phyloP scores from a whole-genome alignment of 1,140 invertebrate genomes.

The Halesus radiatus region DNA sequence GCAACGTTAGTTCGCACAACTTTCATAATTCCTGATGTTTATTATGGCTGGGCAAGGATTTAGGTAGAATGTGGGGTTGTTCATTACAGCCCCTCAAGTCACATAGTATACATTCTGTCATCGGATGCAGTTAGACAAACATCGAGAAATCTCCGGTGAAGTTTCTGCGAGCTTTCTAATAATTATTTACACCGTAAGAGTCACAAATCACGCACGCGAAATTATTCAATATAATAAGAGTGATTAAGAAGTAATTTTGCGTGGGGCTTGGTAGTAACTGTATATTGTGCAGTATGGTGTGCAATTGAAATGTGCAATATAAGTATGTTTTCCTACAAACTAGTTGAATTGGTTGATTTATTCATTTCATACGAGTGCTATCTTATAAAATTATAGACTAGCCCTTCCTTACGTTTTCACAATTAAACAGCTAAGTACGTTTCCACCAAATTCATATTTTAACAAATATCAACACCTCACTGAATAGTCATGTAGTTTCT shows the following conservation, averaged over 20 bases:
- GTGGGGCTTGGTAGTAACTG: neutral
- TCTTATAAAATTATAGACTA: too few relatives aligned
- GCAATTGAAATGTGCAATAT: neutral
- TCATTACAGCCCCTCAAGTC: neutral
- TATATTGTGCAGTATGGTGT: neutral
- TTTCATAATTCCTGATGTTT: too few relatives aligned
- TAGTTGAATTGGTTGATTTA: too few relatives aligned
- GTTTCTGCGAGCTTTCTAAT: conserved; percentile 9
- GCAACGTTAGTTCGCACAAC: too few relatives aligned
- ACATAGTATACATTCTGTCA: neutral
- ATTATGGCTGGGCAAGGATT: too few relatives aligned
- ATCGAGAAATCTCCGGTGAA: neutral
- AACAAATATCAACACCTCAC: too few relatives aligned
- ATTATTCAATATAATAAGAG: neutral
- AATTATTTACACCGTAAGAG: neutral
- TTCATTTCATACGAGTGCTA: too few relatives aligned
- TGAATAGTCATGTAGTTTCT: too few relatives aligned
- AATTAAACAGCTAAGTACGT: too few relatives aligned
- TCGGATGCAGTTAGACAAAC: conserved; percentile 18
- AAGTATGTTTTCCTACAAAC: too few relatives aligned
- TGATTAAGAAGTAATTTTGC: conserved; percentile 17
- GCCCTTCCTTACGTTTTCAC: too few relatives aligned
- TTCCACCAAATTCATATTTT: too few relatives aligned
- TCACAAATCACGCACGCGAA: conserved; percentile 5
- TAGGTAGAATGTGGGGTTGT: neutral